Conservation (phyloP, 2,888 invertebrate genomes). For the Celastrina argiolus region DNA sequence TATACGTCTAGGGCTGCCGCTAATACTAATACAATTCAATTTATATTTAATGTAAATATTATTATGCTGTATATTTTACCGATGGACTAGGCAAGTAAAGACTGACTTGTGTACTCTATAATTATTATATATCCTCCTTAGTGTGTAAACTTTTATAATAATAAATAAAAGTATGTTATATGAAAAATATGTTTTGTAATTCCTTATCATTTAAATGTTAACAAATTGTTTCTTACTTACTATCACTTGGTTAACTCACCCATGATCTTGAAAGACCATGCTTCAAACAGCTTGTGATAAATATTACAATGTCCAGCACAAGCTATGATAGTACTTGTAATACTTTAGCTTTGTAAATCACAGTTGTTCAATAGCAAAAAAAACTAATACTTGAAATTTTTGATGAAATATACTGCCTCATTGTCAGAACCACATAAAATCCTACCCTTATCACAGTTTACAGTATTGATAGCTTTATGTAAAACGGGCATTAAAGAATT, state of each 20-base stretch:
- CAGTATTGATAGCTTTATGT: conserved; percentile 87
- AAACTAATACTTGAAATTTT: conserved; percentile 70
- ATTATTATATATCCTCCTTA: conserved; percentile 57
- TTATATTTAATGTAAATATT: conserved; percentile 35
- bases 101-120: conserved; percentile 73
- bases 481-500: conserved; percentile 85
- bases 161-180: conserved; percentile 56
- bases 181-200: conserved; percentile 28
- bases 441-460: conserved; percentile 86
- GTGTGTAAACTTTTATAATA: conserved; percentile 58
- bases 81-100: conserved; percentile 74
- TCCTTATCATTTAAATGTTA: neutral
- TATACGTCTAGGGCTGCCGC: conserved; percentile 24
- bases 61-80: conserved; percentile 52
- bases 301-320: neutral
- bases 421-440: conserved; percentile 91
- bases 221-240: too few relatives aligned
- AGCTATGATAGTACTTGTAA: too few relatives aligned
- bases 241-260: too few relatives aligned
- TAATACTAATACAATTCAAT: conserved; percentile 31
- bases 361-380: neutral
- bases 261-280: too few relatives aligned
- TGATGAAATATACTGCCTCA: conserved; percentile 90
- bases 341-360: neutral
- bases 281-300: too few relatives aligned